Evolutionary conservation across 1,140 invertebrate genomes (phyloP).

Genomic region (Lepidurus couesii): DNA sequence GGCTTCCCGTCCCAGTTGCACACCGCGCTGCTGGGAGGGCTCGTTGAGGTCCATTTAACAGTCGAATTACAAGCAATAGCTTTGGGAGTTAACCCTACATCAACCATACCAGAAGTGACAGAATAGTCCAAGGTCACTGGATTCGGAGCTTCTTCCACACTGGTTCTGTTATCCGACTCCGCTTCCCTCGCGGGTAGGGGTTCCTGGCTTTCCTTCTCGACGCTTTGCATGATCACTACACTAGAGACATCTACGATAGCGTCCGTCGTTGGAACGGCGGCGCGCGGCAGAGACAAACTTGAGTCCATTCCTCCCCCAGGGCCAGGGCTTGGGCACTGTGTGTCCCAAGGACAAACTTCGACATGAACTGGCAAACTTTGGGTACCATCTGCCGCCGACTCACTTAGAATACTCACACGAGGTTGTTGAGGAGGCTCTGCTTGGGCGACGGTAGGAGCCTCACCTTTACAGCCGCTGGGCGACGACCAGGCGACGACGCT

Average conservation of each 20-base stretch:
- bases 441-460: neutral
- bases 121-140: slow-evolving; percentile 36
- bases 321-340: slow-evolving; percentile 32
- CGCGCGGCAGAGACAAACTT: neutral
- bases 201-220: neutral
- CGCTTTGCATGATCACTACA: slow-evolving; percentile 13
- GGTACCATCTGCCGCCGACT: slow-evolving; percentile 5
- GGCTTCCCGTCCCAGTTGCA: slow-evolving; percentile 30
- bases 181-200: neutral
- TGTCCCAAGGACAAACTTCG: slow-evolving; percentile 32
- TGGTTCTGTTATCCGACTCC: slow-evolving; percentile 35
- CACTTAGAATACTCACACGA: slow-evolving; percentile 26
- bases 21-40: slow-evolving; percentile 27
- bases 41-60: slow-evolving; percentile 15
- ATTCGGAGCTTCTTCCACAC: slow-evolving; percentile 35
- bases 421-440: slow-evolving; percentile 28
- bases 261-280: slow-evolving; percentile 1
- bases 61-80: slow-evolving; percentile 31
- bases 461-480: neutral
- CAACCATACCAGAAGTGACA: slow-evolving; percentile 27
- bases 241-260: slow-evolving; percentile 15
- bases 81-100: slow-evolving; percentile 34
- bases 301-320: neutral
- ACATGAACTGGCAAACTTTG: slow-evolving; percentile 29
- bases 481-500: neutral